A percentile compares a stretch with the other conserved stretches of the same genome.
These are phyloP conservation scores for Phasia obesa DNA, from an alignment of 2,888 invertebrate species.

Conservation along the genomic window DNA sequence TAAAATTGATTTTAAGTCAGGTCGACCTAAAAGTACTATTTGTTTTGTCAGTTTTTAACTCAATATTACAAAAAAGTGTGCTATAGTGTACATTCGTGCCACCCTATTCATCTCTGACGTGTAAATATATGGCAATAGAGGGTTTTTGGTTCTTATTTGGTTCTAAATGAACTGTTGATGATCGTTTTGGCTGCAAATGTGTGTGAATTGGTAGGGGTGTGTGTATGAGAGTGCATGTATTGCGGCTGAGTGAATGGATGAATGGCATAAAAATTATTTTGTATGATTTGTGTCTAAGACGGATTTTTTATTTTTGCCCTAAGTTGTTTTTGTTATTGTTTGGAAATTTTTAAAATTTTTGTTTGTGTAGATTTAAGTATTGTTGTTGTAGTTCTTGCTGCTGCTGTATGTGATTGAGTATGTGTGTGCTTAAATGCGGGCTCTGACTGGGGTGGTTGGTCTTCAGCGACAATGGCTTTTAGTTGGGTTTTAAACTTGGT, in stretches of 20 bases:
- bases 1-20: too few species aligned
- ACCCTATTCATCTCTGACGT: neutral
- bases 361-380: constrained; percentile 44
- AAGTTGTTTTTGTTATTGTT: constrained; percentile 56
- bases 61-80: too few species aligned
- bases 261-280: constrained; percentile 63
- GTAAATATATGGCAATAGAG: constrained; percentile 43
- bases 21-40: too few species aligned
- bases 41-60: too few species aligned
- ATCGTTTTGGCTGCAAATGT: neutral
- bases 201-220: neutral
- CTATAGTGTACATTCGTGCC: constrained; percentile 1
- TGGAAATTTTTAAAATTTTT: constrained; percentile 46
- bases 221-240: constrained; percentile 39
- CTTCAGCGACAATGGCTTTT: constrained; percentile 79
- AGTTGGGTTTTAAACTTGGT: constrained; percentile 82
- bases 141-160: constrained; percentile 54
- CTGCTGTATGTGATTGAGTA: constrained; percentile 61
- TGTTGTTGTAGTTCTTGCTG: constrained; percentile 54
- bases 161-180: constrained; percentile 15
- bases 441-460: constrained; percentile 73
- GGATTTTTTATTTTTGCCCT: constrained; percentile 63
- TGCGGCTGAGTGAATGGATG: constrained; percentile 48
- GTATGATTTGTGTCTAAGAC: constrained; percentile 69
- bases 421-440: constrained; percentile 72